A percentile compares a stretch with the other conserved stretches of the same genome.
These are phyloP conservation scores for Physocephala rufipes DNA, from an alignment of 2,888 invertebrate genomes.

Conservation along the genomic window DNA sequence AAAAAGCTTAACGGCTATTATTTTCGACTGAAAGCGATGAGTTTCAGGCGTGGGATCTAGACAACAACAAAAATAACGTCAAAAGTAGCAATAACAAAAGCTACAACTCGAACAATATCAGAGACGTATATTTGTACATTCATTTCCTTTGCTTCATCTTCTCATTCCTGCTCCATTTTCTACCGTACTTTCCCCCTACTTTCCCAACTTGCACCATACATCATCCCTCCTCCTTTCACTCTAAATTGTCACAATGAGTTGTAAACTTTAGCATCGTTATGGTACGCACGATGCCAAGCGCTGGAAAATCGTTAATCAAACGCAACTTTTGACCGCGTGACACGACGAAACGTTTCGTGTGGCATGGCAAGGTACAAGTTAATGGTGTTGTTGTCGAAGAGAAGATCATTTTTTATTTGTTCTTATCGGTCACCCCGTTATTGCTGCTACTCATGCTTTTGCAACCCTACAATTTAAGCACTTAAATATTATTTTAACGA, in stretches of 20 bases:
- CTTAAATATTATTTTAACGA: constrained; percentile 13
- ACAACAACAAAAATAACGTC: too few relatives aligned
- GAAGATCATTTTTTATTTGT: too few relatives aligned
- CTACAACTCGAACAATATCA: too few relatives aligned
- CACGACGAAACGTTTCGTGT: not conserved
- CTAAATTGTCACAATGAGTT: not conserved
- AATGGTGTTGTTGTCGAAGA: not conserved
- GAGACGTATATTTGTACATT: not conserved
- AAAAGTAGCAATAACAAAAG: too few relatives aligned
- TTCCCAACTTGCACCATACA: too few relatives aligned
- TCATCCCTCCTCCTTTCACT: too few relatives aligned
- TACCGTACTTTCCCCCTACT: not conserved
- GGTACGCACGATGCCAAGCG: not conserved
- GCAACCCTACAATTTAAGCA: not conserved
- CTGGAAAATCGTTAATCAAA: constrained; percentile 4
- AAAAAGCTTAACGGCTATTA: too few relatives aligned
- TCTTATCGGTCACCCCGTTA: not conserved
- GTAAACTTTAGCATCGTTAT: not conserved
- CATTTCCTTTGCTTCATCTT: not conserved
- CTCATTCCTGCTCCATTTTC: not conserved
- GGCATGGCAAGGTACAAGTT: constrained; percentile 11
- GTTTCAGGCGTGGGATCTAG: constrained; percentile 31
- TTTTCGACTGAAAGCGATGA: constrained; percentile 4
- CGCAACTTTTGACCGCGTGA: constrained; percentile 1
- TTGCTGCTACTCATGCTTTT: not conserved